Conservation (phyloP, 2,888 invertebrate species). For the Pristionchus maxplancki region DNA sequence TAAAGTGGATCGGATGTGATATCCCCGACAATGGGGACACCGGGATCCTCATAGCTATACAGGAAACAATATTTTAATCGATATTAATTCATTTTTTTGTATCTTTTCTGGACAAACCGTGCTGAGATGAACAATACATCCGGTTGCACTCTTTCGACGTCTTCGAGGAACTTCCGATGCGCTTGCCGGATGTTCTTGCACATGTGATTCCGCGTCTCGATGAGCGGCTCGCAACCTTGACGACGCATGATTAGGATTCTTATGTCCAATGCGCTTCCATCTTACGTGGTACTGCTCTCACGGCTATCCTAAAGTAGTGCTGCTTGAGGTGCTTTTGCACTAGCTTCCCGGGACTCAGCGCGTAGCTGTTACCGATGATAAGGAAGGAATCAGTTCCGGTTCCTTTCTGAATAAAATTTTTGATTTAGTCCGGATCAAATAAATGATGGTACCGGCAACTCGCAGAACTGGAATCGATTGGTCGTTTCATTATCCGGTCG, state of each 20-base stretch:
- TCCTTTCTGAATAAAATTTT: not conserved
- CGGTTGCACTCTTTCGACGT: not conserved
- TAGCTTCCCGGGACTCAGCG: not conserved
- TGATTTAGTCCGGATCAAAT: not conserved
- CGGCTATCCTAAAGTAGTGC: not conserved
- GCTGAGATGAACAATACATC: not conserved
- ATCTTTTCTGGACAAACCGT: not conserved
- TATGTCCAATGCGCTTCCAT: no score
- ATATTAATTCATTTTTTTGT: not conserved
- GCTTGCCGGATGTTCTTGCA: not conserved
- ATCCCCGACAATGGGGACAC: not conserved
- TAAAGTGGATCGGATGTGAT: not conserved
- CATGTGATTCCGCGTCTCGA: not conserved
- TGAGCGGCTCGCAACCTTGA: slow-evolving; percentile 2
- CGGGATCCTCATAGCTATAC: not conserved
- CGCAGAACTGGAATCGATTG: slow-evolving; percentile 7
- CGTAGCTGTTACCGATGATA: not conserved
- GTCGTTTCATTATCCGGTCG: not conserved
- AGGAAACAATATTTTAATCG: not conserved
- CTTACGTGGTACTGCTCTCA: not conserved
- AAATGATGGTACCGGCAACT: not conserved
- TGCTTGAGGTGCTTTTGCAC: not conserved
- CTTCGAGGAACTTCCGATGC: not conserved
- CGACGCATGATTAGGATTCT: no score
- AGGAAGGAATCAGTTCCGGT: not conserved